A percentile compares a stretch with the other conserved stretches of the same genome.
Evolutionary conservation across 2,797 vertebrate species (phyloP).

Genomic region (Epinephelus malabaricus): DNA sequence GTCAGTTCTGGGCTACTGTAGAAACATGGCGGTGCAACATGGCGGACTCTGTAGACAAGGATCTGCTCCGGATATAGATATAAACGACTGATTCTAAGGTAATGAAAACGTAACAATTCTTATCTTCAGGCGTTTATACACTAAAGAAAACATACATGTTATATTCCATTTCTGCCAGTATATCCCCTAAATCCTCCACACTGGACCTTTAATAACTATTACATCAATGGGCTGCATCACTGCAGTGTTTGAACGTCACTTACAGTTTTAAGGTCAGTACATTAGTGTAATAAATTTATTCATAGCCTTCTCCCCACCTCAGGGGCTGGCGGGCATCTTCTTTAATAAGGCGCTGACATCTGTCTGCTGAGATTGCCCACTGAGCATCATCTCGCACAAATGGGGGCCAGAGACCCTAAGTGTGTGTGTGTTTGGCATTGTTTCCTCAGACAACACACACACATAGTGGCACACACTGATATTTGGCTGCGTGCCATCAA

Average conservation of each 20-base stretch:
- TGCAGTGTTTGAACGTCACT: slow-evolving; percentile 70
- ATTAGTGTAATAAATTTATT: slow-evolving; percentile 85
- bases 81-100: no score
- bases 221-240: slow-evolving; percentile 66
- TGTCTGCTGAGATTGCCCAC: slow-evolving; percentile 76
- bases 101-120: no score
- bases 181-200: no score
- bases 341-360: slow-evolving; percentile 82
- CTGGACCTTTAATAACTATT: slow-evolving; percentile 52
- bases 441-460: slow-evolving; percentile 31
- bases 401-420: slow-evolving; percentile 61
- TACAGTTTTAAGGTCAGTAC: slow-evolving; percentile 80
- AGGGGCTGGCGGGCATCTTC: slow-evolving; percentile 56
- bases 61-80: no score
- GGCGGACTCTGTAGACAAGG: no score
- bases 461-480: slow-evolving; percentile 23
- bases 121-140: no score
- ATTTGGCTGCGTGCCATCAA: slow-evolving; percentile 58
- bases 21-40: no score
- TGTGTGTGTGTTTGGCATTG: slow-evolving; percentile 29
- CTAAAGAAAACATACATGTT: no score
- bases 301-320: slow-evolving; percentile 72
- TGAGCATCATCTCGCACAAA: slow-evolving; percentile 70
- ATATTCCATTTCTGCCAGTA: no score
- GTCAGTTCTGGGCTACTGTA: no score